phyloP scores from a whole-genome alignment of 2,113 vertebrate genomes.

The Perca schrenkii region DNA sequence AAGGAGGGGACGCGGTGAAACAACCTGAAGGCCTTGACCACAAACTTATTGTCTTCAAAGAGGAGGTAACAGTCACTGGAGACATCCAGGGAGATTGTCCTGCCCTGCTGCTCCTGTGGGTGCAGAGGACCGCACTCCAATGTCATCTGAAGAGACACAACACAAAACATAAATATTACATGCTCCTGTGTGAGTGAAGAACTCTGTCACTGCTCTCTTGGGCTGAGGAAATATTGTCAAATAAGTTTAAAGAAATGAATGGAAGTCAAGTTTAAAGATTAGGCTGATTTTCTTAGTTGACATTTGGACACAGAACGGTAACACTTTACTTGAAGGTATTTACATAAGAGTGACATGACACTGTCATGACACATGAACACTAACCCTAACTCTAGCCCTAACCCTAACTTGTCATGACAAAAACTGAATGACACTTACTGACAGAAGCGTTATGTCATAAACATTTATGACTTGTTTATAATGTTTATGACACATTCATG shows the following conservation, averaged over 20 bases:
- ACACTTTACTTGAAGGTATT: too few relatives aligned
- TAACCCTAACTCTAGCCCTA: too few relatives aligned
- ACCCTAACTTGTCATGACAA: too few relatives aligned
- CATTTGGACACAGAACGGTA: neutral
- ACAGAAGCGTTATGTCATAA: too few relatives aligned
- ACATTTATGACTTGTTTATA: too few relatives aligned
- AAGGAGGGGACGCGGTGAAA: slow-evolving; percentile 95
- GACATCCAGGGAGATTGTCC: slow-evolving; percentile 79
- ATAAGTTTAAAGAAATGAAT: neutral
- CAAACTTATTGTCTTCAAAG: slow-evolving; percentile 86
- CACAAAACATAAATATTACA: neutral
- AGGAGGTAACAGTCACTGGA: slow-evolving; percentile 85
- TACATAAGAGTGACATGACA: too few relatives aligned
- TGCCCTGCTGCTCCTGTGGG: slow-evolving; percentile 84
- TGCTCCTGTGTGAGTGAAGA: neutral
- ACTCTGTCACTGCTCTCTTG: neutral
- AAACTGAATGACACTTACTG: too few relatives aligned
- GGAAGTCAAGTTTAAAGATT: neutral
- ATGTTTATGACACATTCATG: too few relatives aligned
- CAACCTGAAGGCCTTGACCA: slow-evolving; percentile 90
- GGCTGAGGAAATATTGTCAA: neutral
- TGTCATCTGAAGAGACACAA: slow-evolving; percentile 48
- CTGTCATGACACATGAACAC: too few relatives aligned
- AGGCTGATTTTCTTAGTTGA: neutral
- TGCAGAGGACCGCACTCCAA: slow-evolving; percentile 57